A percentile compares a stretch with the other conserved stretches of the same genome.
These are phyloP conservation scores for Saguinus midas DNA, from an alignment of 2,113 vertebrate genomes.

Conservation along the genomic window DNA sequence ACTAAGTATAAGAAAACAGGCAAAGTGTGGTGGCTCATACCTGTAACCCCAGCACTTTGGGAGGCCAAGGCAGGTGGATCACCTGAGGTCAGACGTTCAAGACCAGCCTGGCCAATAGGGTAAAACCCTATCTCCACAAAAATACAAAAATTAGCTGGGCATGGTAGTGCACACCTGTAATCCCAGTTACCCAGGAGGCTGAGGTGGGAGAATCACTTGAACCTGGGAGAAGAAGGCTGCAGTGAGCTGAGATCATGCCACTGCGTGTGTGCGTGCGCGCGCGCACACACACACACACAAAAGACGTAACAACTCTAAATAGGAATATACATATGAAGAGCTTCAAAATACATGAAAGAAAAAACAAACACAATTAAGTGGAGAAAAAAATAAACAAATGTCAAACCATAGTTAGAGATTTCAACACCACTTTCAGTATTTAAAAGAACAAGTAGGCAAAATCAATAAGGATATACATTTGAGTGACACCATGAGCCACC, in stretches of 20 bases:
- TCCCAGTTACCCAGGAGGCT: too few relatives aligned
- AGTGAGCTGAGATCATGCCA: too few relatives aligned
- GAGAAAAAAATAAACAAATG: neutral
- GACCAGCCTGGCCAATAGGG: too few relatives aligned
- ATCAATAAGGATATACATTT: neutral
- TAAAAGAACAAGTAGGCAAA: neutral
- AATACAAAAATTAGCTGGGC: too few relatives aligned
- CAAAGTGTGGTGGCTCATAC: neutral
- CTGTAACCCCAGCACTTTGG: neutral
- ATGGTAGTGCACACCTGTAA: too few relatives aligned
- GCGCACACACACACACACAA: too few relatives aligned
- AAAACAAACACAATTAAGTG: neutral
- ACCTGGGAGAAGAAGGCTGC: too few relatives aligned
- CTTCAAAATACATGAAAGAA: slow-evolving; percentile 7
- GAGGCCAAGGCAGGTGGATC: neutral
- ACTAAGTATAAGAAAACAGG: neutral
- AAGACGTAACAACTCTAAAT: neutral
- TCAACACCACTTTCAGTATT: neutral
- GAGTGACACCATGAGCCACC: neutral
- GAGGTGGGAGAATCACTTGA: too few relatives aligned
- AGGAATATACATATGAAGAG: neutral
- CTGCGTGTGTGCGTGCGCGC: too few relatives aligned
- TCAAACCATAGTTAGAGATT: neutral
- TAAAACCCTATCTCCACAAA: too few relatives aligned
- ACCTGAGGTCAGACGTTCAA: too few relatives aligned